These are phyloP conservation scores for Pseudorasbora parva DNA, from an alignment of 2,113 vertebrate species.

Conservation along the genomic window DNA sequence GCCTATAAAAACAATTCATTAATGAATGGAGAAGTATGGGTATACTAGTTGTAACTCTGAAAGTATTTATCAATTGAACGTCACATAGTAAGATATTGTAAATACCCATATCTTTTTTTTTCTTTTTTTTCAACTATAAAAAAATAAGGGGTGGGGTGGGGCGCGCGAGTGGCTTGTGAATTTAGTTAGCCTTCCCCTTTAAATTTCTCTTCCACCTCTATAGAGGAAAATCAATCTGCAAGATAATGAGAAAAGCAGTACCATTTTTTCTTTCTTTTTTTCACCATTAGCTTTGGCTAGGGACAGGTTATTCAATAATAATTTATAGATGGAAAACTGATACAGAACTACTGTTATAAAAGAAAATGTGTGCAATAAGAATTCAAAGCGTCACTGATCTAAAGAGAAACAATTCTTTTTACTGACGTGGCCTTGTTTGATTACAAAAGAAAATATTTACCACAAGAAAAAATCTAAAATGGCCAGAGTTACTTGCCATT, in stretches of 20 bases:
- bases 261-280: slow-evolving; percentile 14
- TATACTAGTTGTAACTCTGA: not conserved
- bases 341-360: slow-evolving; percentile 21
- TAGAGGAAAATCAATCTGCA: slow-evolving; percentile 24
- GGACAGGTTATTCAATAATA: slow-evolving; percentile 30
- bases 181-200: slow-evolving; percentile 15
- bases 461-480: not conserved
- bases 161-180: not conserved
- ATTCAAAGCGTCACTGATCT: not conserved
- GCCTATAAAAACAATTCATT: not conserved
- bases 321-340: slow-evolving; percentile 40
- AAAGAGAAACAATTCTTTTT: not conserved
- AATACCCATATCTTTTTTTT: not conserved
- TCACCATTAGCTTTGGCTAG: not conserved
- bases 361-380: slow-evolving; percentile 7
- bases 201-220: not conserved
- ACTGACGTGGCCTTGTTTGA: too few species aligned
- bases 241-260: slow-evolving; percentile 43
- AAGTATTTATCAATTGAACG: not conserved
- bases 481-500: not conserved
- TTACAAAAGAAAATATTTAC: not conserved
- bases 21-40: not conserved
- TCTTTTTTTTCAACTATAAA: not conserved
- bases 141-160: too few species aligned
- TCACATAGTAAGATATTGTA: not conserved